Conservation (phyloP, 2,797 vertebrate genomes). For the Hafferia zeledoni region DNA sequence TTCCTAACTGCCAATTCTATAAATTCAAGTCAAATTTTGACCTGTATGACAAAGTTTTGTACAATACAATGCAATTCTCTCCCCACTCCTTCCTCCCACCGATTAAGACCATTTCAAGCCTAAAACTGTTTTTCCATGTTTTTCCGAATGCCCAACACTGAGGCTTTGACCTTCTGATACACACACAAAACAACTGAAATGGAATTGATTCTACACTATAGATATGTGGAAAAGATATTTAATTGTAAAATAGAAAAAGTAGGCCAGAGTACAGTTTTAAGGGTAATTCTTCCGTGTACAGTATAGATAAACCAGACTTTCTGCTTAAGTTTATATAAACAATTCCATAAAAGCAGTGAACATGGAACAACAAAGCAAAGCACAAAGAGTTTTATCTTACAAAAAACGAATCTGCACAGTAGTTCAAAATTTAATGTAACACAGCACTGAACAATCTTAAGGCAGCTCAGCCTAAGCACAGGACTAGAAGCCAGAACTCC, state of each 20-base stretch:
- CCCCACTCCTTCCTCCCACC: neutral
- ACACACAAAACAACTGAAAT: slow-evolving; percentile 31
- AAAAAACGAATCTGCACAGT: slow-evolving; percentile 71
- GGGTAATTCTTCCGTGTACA: slow-evolving; percentile 79
- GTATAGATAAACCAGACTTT: slow-evolving; percentile 75
- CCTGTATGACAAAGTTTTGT: neutral
- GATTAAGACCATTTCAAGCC: neutral
- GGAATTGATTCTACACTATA: slow-evolving; percentile 56
- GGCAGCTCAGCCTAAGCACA: slow-evolving; percentile 70
- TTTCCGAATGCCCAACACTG: neutral
- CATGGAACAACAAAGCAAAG: slow-evolving; percentile 75
- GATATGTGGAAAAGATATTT: slow-evolving; percentile 84
- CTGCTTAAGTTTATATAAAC: slow-evolving; percentile 74
- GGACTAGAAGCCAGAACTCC: slow-evolving; percentile 49
- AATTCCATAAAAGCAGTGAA: slow-evolving; percentile 81
- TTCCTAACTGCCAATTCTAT: neutral
- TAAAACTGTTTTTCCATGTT: neutral
- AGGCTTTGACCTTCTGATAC: neutral
- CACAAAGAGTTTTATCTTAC: slow-evolving; percentile 72
- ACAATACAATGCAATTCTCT: neutral
- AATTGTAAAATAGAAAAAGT: slow-evolving; percentile 86
- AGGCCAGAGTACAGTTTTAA: slow-evolving; percentile 84
- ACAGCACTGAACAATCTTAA: slow-evolving; percentile 71
- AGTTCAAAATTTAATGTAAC: slow-evolving; percentile 68
- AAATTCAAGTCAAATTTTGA: neutral